phyloP scores from a whole-genome alignment of 2,888 invertebrate genomes.

The Trachelus stipa region DNA sequence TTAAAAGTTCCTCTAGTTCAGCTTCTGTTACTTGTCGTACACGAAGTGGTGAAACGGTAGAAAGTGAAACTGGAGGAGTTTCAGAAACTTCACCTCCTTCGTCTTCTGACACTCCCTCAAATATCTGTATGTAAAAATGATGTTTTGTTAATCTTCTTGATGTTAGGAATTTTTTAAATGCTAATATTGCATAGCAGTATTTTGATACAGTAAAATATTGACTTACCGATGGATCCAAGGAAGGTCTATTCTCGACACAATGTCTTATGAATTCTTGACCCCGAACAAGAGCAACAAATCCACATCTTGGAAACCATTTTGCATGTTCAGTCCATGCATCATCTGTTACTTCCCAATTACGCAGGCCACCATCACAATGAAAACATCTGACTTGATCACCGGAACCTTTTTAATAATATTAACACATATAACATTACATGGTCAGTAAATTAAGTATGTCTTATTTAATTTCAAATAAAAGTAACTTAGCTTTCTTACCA shows the following conservation, averaged over 20 bases:
- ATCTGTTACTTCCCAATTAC: conserved; percentile 91
- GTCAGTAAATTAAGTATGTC: not conserved
- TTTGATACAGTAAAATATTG: conserved; percentile 9
- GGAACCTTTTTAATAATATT: conserved; percentile 65
- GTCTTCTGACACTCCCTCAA: conserved; percentile 41
- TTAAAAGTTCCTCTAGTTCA: conserved; percentile 55
- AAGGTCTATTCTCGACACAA: conserved; percentile 54
- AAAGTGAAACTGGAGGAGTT: conserved; percentile 35
- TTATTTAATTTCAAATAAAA: not conserved
- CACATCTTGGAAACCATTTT: conserved; percentile 91
- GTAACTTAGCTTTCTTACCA: conserved; percentile 58
- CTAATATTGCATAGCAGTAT: not conserved
- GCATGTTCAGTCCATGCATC: conserved; percentile 96
- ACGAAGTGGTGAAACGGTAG: conserved; percentile 30
- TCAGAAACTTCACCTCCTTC: conserved; percentile 32
- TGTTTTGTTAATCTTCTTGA: not conserved
- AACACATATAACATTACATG: not conserved
- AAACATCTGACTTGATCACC: conserved; percentile 89
- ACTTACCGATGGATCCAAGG: conserved; percentile 51
- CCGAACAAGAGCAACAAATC: conserved; percentile 83
- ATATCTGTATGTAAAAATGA: conserved; percentile 38
- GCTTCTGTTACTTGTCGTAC: conserved; percentile 50
- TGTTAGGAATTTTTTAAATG: conserved; percentile 1
- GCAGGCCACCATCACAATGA: conserved; percentile 92
- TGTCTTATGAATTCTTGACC: conserved; percentile 81